Evolutionary conservation across 2,113 vertebrate genomes (phyloP), one percentile per base, ranked within the genome.

Genomic region (Taxidea taxus): DNA sequence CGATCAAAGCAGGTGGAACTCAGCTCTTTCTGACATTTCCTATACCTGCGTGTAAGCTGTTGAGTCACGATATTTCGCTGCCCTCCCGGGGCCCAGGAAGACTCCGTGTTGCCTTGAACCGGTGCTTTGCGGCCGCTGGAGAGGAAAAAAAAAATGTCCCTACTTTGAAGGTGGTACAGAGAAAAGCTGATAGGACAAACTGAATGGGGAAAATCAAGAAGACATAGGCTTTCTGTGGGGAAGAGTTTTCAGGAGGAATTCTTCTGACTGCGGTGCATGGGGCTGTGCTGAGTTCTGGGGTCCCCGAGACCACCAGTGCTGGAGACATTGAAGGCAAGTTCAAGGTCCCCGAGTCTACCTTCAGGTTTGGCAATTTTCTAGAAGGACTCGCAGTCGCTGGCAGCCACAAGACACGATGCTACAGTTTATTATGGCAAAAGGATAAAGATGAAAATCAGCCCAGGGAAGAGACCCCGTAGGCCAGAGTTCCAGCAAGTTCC

Each of bases 1-100:
- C 31, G 20, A 80, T 42, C 31, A 84, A 83, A 74, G 29, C 4
- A 39, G 18, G 54, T 47, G 4, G 42, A 47, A 34, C 29, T 20
- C 54, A 12, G 23, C 66, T 44, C 9, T 75, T 31, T 54, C 54
- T 85, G 87, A 68, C 56, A 68, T 96, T 87, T 93, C 84, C n/a
- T 21, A 11, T 44, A 75, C 29, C 6, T 42, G 12, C 42, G 31
- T 62, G 85, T 84, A 72, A 87, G 51, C 27, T 84, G 31, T 44
- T 82, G 62, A 83, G 64, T 82, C 54, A 84, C 84, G 56, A 39
- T 13, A 75, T 91, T n/a, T 54, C 70, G 72, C 47, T 80, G 54
- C 37, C 56, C 23, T 80, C 54, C 31, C 2, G 34, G 70, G 4
- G 80, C 58, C 75, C 39, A 25, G n/a, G 70, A 90, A 91, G 62